A percentile compares a stretch with the other conserved stretches of the same genome.
These are phyloP conservation scores for Pammene fasciana DNA, from an alignment of 2,888 invertebrate genomes.

Conservation along the genomic window DNA sequence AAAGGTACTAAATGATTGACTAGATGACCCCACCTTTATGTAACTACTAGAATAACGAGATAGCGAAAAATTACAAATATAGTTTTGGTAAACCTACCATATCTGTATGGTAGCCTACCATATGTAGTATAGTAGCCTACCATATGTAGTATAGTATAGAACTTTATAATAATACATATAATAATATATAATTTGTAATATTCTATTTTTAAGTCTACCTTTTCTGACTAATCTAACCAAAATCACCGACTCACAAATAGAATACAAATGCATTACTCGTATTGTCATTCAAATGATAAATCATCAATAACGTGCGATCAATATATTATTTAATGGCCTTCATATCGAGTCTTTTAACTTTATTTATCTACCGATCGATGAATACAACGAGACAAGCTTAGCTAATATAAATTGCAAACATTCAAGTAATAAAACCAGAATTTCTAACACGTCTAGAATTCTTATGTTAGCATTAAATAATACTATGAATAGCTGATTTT, in stretches of 20 bases:
- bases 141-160: too few species aligned
- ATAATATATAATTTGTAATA: too few species aligned
- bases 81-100: too few species aligned
- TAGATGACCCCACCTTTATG: too few species aligned
- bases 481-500: background rate
- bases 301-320: constrained; percentile 63
- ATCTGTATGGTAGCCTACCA: too few species aligned
- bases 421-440: constrained; percentile 4
- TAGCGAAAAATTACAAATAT: too few species aligned
- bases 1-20: too few species aligned
- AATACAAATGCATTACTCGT: constrained; percentile 60
- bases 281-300: constrained; percentile 67
- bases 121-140: too few species aligned
- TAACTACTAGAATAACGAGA: too few species aligned
- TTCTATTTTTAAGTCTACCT: constrained; percentile 17
- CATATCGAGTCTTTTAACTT: constrained; percentile 61
- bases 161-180: background rate
- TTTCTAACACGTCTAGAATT: constrained; percentile 6
- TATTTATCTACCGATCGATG: constrained; percentile 48
- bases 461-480: background rate
- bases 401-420: background rate
- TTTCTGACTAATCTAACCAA: constrained; percentile 56
- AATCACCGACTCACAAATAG: constrained; percentile 55
- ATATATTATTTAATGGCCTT: constrained; percentile 63
- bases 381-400: constrained; percentile 39